phyloP scores from a whole-genome alignment of 2,888 invertebrate genomes.

The Cephus pulcher region DNA sequence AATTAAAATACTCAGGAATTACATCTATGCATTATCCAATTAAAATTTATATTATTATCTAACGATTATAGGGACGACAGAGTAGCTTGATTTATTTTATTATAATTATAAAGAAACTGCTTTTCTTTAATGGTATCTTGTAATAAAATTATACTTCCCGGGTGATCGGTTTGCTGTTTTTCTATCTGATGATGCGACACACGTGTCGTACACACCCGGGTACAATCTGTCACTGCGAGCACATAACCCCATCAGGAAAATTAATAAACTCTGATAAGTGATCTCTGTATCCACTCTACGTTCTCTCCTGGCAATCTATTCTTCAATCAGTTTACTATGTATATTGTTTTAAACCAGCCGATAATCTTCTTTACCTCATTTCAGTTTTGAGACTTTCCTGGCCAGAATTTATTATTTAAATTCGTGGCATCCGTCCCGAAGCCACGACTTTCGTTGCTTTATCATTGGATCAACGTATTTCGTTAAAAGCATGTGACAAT shows the following conservation, averaged over 20 bases:
- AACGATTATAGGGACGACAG: background rate
- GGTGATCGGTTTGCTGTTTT: background rate
- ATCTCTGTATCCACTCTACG: background rate
- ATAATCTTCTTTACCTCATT: background rate
- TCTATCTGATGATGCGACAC: background rate
- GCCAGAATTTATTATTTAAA: too few relatives aligned
- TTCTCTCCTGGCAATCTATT: conserved; percentile 3
- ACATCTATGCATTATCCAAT: background rate
- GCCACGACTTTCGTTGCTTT: background rate
- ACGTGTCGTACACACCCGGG: conserved; percentile 6
- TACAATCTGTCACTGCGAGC: conserved; percentile 11
- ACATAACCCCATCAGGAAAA: conserved; percentile 7
- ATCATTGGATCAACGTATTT: background rate
- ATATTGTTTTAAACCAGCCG: background rate
- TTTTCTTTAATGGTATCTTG: background rate
- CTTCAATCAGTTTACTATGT: background rate
- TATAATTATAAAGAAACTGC: background rate
- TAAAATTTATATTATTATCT: background rate
- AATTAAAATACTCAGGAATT: background rate
- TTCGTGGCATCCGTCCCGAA: too few relatives aligned
- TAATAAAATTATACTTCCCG: conserved; percentile 1
- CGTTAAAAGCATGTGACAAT: background rate
- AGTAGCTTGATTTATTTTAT: background rate
- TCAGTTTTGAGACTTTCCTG: too few relatives aligned
- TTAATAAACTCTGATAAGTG: conserved; percentile 15